Percentiles rank a stretch among this genome's conserved stretches.
These are phyloP conservation scores for Drosophila planitibia DNA, from an alignment of 2,888 invertebrate genomes.

Conservation along the genomic window DNA sequence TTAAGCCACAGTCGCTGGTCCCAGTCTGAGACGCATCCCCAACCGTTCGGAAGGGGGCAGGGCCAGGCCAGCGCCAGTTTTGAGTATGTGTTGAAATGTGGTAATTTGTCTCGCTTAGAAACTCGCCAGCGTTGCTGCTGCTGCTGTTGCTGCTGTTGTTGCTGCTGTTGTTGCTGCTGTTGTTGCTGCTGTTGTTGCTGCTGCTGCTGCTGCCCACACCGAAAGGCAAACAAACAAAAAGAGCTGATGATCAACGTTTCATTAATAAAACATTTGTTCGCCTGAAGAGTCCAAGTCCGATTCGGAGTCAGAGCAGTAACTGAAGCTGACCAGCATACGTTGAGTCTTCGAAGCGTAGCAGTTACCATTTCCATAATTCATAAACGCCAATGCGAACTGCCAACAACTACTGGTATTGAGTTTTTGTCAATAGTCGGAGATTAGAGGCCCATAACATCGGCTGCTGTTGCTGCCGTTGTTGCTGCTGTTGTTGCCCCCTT, in stretches of 20 bases:
- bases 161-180: slow-evolving; percentile 9
- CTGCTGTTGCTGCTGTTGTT: slow-evolving; percentile 12
- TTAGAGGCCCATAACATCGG: slow-evolving; percentile 65
- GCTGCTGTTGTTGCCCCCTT: slow-evolving; percentile 35
- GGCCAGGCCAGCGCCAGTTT: slow-evolving; percentile 56
- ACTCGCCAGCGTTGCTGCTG: slow-evolving; percentile 37
- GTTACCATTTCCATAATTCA: slow-evolving; percentile 76
- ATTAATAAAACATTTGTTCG: slow-evolving; percentile 82
- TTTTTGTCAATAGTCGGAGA: slow-evolving; percentile 79
- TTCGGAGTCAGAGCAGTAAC: slow-evolving; percentile 4
- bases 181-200: slow-evolving; percentile 4
- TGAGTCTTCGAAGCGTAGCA: slow-evolving; percentile 47
- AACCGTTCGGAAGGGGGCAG: slow-evolving; percentile 29
- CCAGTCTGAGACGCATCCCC: slow-evolving; percentile 15
- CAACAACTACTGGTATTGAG: slow-evolving; percentile 83
- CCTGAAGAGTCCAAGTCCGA: slow-evolving; percentile 43
- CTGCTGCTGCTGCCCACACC: slow-evolving; percentile 49
- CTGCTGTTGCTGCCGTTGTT: slow-evolving; percentile 16
- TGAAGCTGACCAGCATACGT: slow-evolving; percentile 36
- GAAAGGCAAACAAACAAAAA: slow-evolving; percentile 21
- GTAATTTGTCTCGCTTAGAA: slow-evolving; percentile 81
- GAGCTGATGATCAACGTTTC: slow-evolving; percentile 65
- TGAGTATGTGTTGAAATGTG: slow-evolving; percentile 81
- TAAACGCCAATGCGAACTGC: slow-evolving; percentile 77
- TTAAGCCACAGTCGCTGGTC: slow-evolving; percentile 11